phyloP scores from a whole-genome alignment of 1,140 invertebrate genomes.

The Copidosoma floridanum region DNA sequence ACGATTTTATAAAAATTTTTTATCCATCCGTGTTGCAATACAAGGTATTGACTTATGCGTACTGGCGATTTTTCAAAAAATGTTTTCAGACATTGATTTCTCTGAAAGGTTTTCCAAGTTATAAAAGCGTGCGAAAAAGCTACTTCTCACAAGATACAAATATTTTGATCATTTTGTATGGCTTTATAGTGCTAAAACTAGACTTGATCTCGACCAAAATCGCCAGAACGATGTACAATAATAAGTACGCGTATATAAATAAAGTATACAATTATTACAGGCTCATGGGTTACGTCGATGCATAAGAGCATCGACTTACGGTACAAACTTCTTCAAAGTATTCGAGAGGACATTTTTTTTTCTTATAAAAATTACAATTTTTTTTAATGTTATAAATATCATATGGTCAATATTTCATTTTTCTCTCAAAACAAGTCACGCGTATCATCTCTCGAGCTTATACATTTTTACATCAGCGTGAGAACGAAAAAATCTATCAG shows the following conservation, averaged over 20 bases:
- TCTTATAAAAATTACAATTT: too few species aligned
- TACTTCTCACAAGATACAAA: not conserved
- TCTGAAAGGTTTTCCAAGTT: not conserved
- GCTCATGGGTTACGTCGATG: not conserved
- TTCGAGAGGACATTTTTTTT: too few species aligned
- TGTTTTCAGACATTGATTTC: too few species aligned
- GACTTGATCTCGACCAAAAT: not conserved
- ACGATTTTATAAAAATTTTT: not conserved
- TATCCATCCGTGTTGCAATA: slow-evolving; percentile 18
- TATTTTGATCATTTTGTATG: slow-evolving; percentile 8
- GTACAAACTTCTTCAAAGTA: too few species aligned
- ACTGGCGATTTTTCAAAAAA: slow-evolving; percentile 5
- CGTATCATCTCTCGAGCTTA: too few species aligned
- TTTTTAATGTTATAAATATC: too few species aligned
- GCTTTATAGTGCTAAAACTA: not conserved
- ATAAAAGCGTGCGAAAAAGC: not conserved
- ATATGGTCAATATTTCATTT: too few species aligned
- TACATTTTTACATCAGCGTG: too few species aligned
- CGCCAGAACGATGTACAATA: slow-evolving; percentile 15
- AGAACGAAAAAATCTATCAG: too few species aligned
- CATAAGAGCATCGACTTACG: too few species aligned
- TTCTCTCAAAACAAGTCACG: too few species aligned
- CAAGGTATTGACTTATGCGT: slow-evolving; percentile 22
- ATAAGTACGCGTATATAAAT: slow-evolving; percentile 19
- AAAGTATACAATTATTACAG: slow-evolving; percentile 17